Evolutionary conservation across 2,888 invertebrate species (phyloP).

Genomic region (Osmoderma eremita): DNA sequence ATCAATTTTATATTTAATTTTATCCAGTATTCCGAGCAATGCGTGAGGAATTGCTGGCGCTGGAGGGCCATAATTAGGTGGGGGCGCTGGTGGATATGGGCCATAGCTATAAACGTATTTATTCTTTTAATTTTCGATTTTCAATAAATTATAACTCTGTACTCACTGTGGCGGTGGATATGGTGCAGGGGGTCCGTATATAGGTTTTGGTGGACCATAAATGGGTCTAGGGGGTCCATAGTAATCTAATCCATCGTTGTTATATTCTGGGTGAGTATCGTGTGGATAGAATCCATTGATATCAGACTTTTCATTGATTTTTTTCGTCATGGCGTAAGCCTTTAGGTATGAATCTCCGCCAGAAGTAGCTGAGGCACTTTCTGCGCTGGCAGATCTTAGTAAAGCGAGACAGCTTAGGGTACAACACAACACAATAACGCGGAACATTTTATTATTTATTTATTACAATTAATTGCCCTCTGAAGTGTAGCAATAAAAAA

Average conservation of each 20-base stretch:
- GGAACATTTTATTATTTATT: too few species aligned
- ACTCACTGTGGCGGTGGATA: slow-evolving; percentile 63
- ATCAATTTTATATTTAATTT: slow-evolving; percentile 76
- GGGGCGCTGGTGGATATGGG: slow-evolving; percentile 42
- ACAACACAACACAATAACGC: slow-evolving; percentile 3
- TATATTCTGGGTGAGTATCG: slow-evolving; percentile 60
- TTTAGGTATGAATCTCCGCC: slow-evolving; percentile 71
- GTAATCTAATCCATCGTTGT: slow-evolving; percentile 58
- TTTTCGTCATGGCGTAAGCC: slow-evolving; percentile 71
- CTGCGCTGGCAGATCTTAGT: slow-evolving; percentile 41
- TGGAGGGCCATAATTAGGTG: slow-evolving; percentile 52
- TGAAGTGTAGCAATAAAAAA: slow-evolving; percentile 60
- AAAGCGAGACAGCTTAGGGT: neutral
- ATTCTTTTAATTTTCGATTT: neutral
- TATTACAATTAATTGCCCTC: slow-evolving; percentile 57
- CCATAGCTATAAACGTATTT: slow-evolving; percentile 11
- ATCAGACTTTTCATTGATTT: slow-evolving; percentile 65
- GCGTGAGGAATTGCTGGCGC: slow-evolving; percentile 65
- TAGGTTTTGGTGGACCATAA: slow-evolving; percentile 50
- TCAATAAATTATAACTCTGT: slow-evolving; percentile 1
- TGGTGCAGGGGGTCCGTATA: slow-evolving; percentile 55
- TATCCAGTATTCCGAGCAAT: slow-evolving; percentile 71
- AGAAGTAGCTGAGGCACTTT: slow-evolving; percentile 53
- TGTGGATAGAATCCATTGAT: slow-evolving; percentile 63
- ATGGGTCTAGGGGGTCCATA: slow-evolving; percentile 62